Base-by-base conservation (phyloP, 2,113 vertebrate genomes). In the Cottus gobio region DNA sequence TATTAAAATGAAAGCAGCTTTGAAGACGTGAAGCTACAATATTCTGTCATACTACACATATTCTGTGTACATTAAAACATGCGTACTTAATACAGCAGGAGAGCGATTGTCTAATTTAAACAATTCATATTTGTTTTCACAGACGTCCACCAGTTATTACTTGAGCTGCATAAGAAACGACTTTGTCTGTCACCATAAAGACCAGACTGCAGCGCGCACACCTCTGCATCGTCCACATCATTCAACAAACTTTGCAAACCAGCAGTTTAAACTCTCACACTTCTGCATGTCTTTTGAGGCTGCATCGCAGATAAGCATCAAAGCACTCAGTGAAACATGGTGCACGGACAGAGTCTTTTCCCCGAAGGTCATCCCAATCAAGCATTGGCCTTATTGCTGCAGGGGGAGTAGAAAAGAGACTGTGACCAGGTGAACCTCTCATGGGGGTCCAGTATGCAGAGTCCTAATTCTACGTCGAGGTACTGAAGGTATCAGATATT, bases 341-440 rank as follows among this genome's bases (percentile, higher is more conserved):
- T 34, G n/a, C 16, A 77, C 18, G 26, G n/a, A 73, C 2, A 57
- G 12, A 57, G 20, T 58, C 28, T 39, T 52, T 54, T 30, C 26
- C 15, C 56, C 58, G 39, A 52, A 46, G 22, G 7, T 60, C 48
- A 39, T 54, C 26, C 16, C n/a, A 71, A 18, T 73, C 60, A 10
- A 26, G 34, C 13, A 22, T 58, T 37, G 57, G 68, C 37, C 20
- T 76, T 86, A 82, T 77, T 82, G 78, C 74, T 84, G 71, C 6
- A 36, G n/a, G 5, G 50, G 57, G n/a, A 57, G 36, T 69, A 56
- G 36, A 78, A 56, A 72, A 75, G 4, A 52, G 20, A 7, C 48
- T 46, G 30, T 39, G 9, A 68, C 36, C 12, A 75, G 48, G 2
- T 63, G 34, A 44, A 50, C 16, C 37, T 11, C 57, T 64, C 3